These are phyloP conservation scores for Darwinula stevensoni DNA, from an alignment of 2,888 invertebrate genomes.

Conservation along the genomic window DNA sequence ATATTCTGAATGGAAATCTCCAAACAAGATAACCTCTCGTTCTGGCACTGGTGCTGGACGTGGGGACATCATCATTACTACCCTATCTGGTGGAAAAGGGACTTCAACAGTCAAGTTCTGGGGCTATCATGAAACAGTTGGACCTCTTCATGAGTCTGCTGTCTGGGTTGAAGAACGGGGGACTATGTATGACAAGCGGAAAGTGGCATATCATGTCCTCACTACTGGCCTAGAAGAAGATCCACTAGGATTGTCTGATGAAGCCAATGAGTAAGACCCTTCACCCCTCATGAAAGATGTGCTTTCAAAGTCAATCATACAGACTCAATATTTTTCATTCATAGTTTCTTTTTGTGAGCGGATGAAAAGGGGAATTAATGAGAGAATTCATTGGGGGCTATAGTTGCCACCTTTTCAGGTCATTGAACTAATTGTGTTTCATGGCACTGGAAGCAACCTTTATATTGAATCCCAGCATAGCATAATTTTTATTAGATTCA, in stretches of 20 bases:
- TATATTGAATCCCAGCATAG: too few relatives aligned
- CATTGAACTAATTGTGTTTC: too few relatives aligned
- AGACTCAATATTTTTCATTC: too few relatives aligned
- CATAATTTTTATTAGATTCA: too few relatives aligned
- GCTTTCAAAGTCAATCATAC: too few relatives aligned
- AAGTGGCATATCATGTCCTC: neutral
- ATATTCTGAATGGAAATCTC: slow-evolving; percentile 91
- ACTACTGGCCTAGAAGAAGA: slow-evolving; percentile 44
- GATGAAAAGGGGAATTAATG: too few relatives aligned
- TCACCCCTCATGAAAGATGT: too few relatives aligned
- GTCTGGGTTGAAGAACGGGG: slow-evolving; percentile 83
- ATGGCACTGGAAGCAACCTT: too few relatives aligned
- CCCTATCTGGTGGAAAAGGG: slow-evolving; percentile 54
- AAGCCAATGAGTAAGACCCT: slow-evolving; percentile 49
- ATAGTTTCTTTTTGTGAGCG: slow-evolving; percentile 6
- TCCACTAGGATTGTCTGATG: slow-evolving; percentile 70
- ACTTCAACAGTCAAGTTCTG: slow-evolving; percentile 65
- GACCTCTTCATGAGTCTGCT: slow-evolving; percentile 37
- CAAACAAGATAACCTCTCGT: slow-evolving; percentile 84
- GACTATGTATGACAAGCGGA: too few relatives aligned
- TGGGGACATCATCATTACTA: slow-evolving; percentile 71
- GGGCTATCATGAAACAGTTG: neutral
- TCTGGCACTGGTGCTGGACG: slow-evolving; percentile 57
- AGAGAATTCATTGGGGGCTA: too few relatives aligned
- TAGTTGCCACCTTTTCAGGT: too few relatives aligned